Base-by-base conservation (phyloP, 2,797 vertebrate genomes). In the Rhinogobio ventralis region DNA sequence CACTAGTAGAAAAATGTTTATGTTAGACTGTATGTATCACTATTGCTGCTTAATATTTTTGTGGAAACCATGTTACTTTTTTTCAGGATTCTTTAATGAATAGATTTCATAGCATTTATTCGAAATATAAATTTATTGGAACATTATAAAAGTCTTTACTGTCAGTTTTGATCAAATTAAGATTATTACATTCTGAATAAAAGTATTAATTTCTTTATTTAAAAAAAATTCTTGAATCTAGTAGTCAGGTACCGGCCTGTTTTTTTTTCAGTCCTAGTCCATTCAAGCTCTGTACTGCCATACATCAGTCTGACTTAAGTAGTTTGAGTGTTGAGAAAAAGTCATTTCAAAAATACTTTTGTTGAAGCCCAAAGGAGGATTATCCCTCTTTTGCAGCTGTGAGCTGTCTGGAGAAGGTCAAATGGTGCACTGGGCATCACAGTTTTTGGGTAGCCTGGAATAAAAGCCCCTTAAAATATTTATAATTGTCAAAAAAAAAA, bases 321-420 rank as follows among this genome's bases (percentile, higher is more conserved):
- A 25, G 20, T 69, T 25, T 71, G 33, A 25, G 30, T 39, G 9
- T 28, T 42, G 23, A 69, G 4, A 4, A 72, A 72, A 79, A 67
- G 66, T 19, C 23, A 69, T 68, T 81, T 71, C n/a, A 81, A 71
- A 57, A 81, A 71, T 69, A 81, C 79, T 57, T 55, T 57, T 57
- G 51, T 51, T 81, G 13, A 30, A 71, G n/a, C 55, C 28, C 36
- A 73, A 23, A 79, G 23, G 20, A 7, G 8, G 39, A 62, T 55
- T 36, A 69, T 71, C 67, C 51, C 17, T 20, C 20, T 53, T 75
- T 75, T 55, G 46, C 49, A 75, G 28, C 53, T 57, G 75, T 62
- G 19, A 75, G 28, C 53, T 57, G 75, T 62, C 33, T 60, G 33
- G 19, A 77, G 39, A 77, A 60, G 55, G 55, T 77, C 75, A 77